Base-by-base conservation (phyloP, 2,113 vertebrate genomes). In the Epinephelus cyanopodus region DNA sequence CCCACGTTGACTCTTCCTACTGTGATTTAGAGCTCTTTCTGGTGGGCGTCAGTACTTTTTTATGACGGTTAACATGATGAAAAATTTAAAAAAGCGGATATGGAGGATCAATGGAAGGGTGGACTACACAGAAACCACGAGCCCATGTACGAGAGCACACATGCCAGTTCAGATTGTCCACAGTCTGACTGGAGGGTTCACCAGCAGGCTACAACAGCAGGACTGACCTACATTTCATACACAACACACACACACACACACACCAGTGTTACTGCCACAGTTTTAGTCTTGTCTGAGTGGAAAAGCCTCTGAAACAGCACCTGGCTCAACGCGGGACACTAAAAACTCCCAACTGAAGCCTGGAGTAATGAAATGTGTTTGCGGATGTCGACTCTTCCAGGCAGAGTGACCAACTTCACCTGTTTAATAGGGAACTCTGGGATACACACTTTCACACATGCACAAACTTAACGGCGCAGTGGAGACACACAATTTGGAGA, bases 171-270 rank as follows among this genome's bases (percentile, higher is more conserved):
- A 79, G 63, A 85, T 85, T 84, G 84, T 87, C 88, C 70, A 66
- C 67, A 81, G 61, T 54, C 45, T 79, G 75, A 92, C 87, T 90
- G 75, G 60, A 81, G 84, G 93, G 88, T 91, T 92, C 92, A 93
- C 73, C 86, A 72, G 84, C 58, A 60, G 92, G 89, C 78, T 83
- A 83, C 64, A 86, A 81, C 84, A 85, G 82, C 89, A 90, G 76
- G 84, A 79, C 90, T 95, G 94, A 95, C 95, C 95, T 95, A 95
- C 84, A 94, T 94, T 93, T 91, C 45, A 73, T 17, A 64, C 73
- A 64, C 69, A 33, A 62, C 27, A 74, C 53, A 74, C 33, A 54
- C 64, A 39, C 70, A 58, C 33, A 63, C 82, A 74, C 2, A 73
- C 58, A 54, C 75, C 63, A 75, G 47, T 48, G 25, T 83, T 65